phyloP scores from a whole-genome alignment of 2,797 vertebrate genomes.

The Xerus rutilus region DNA sequence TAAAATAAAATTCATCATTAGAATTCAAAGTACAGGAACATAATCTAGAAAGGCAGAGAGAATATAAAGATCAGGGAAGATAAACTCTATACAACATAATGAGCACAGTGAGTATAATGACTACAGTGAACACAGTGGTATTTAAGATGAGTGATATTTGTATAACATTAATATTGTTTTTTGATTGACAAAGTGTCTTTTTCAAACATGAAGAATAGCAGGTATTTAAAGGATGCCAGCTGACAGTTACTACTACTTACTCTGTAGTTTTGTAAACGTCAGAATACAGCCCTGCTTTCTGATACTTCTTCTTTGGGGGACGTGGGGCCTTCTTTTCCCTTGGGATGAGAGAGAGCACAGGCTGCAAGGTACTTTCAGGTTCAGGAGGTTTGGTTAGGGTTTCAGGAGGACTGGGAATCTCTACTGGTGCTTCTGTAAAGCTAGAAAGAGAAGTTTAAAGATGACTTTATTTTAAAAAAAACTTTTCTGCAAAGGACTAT shows the following conservation, averaged over 20 bases:
- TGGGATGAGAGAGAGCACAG: constrained; percentile 86
- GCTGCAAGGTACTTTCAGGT: constrained; percentile 86
- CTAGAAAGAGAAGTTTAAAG: constrained; percentile 83
- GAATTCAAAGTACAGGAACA: constrained; percentile 10
- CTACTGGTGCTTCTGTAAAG: constrained; percentile 86
- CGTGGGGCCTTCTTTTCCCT: constrained; percentile 92
- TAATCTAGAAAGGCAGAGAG: constrained; percentile 11
- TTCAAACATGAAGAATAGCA: constrained; percentile 5
- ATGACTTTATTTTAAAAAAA: constrained; percentile 51
- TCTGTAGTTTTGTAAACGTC: constrained; percentile 97
- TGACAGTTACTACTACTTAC: constrained; percentile 89
- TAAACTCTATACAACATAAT: neutral
- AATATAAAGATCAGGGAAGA: constrained; percentile 9
- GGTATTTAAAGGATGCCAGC: constrained; percentile 32
- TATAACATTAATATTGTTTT: neutral
- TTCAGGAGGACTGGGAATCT: constrained; percentile 87
- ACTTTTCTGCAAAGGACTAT: neutral
- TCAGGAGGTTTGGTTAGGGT: constrained; percentile 86
- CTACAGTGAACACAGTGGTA: neutral
- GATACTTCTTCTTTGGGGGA: constrained; percentile 95
- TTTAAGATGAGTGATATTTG: neutral
- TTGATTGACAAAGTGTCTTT: neutral
- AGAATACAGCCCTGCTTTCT: constrained; percentile 98
- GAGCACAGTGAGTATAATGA: neutral
- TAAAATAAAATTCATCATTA: neutral